phyloP scores from a whole-genome alignment of 2,888 invertebrate species.

The Lithodes maja region DNA sequence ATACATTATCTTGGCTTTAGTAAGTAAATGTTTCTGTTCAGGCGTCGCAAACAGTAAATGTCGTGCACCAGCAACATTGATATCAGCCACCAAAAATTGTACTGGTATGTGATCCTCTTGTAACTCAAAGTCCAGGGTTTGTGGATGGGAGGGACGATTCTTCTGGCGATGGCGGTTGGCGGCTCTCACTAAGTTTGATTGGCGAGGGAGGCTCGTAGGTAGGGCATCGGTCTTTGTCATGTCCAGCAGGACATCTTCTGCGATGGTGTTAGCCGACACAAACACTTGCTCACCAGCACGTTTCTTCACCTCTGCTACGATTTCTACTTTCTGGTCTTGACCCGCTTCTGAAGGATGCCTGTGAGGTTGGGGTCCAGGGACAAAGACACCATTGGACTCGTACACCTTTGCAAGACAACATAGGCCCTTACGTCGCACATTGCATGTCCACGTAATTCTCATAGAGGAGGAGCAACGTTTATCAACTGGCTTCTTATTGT shows the following conservation, averaged over 20 bases:
- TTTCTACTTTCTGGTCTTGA: not conserved
- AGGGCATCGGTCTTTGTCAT: too few relatives aligned
- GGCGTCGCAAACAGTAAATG: too few relatives aligned
- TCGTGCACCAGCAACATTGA: too few relatives aligned
- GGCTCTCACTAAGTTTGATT: not conserved
- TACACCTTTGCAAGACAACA: not conserved
- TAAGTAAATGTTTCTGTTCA: too few relatives aligned
- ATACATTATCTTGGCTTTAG: too few relatives aligned
- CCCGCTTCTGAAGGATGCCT: not conserved
- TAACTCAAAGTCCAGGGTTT: not conserved
- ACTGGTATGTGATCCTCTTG: not conserved
- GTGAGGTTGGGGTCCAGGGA: not conserved
- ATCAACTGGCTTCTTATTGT: too few relatives aligned
- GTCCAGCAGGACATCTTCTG: not conserved
- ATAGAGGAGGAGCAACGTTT: too few relatives aligned
- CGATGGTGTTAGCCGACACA: not conserved
- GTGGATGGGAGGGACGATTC: not conserved
- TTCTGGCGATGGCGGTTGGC: conserved; percentile 1
- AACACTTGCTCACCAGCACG: not conserved
- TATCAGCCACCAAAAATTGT: not conserved
- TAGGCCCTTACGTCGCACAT: too few relatives aligned
- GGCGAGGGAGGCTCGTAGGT: not conserved
- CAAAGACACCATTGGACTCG: conserved; percentile 3
- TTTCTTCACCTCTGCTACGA: not conserved
- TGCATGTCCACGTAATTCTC: too few relatives aligned